Conservation (phyloP, 2,888 invertebrate genomes). For the Toxonevra muliebris region DNA sequence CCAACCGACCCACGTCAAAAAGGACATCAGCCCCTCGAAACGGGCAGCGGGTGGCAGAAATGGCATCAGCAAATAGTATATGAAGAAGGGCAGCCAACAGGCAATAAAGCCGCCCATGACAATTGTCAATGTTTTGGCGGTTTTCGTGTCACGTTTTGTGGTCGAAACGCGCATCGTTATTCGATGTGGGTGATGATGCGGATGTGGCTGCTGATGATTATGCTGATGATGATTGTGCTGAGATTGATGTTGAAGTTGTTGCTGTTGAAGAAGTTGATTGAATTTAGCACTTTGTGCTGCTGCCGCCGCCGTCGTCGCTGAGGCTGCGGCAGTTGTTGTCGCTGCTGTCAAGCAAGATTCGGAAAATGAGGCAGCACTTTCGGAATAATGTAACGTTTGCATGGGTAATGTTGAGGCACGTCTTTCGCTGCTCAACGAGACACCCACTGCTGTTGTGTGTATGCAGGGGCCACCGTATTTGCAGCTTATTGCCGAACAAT, state of each 20-base stretch:
- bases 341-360: conserved; percentile 50
- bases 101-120: conserved; percentile 91
- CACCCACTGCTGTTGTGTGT: conserved; percentile 37
- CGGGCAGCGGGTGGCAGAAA: conserved; percentile 74
- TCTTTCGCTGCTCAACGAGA: conserved; percentile 22
- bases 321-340: conserved; percentile 19
- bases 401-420: conserved; percentile 42
- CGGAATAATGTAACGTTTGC: conserved; percentile 51
- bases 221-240: conserved; percentile 30
- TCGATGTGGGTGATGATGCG: conserved; percentile 49
- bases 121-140: conserved; percentile 85
- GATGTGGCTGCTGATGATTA: conserved; percentile 36
- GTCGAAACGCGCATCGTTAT: conserved; percentile 71
- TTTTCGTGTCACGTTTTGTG: conserved; percentile 81
- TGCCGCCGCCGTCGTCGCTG: background rate
- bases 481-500: conserved; percentile 56
- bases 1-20: conserved; percentile 90
- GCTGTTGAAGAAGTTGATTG: conserved; percentile 34
- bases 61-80: conserved; percentile 83
- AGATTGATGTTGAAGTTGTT: conserved; percentile 35
- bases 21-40: conserved; percentile 74
- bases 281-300: conserved; percentile 22
- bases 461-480: conserved; percentile 47
- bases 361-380: conserved; percentile 52
- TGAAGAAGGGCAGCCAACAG: conserved; percentile 89